Base-by-base conservation (phyloP, 2,888 invertebrate species). In the Vannuccia rotundouncinata region DNA sequence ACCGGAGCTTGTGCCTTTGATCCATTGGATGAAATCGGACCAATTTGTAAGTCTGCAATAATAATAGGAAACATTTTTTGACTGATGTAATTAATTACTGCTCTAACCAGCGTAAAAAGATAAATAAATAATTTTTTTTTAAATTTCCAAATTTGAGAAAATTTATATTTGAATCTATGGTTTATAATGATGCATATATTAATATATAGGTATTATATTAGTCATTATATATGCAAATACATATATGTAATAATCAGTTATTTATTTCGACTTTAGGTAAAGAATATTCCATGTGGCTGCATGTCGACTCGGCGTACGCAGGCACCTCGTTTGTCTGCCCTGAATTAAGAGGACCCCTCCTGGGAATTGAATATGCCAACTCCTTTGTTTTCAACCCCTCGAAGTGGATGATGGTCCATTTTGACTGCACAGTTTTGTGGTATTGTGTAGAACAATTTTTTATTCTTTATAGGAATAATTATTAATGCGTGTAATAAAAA, bases 391-490 rank as follows among this genome's bases (percentile, higher is more conserved):
- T 98, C 88, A 99, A 99, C 89, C 95, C 98, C 0, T 96, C 96
- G 81, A 99, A 99, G 88, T 98, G 98, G 95, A 89, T 99, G 87
- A 94, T 99, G 95, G 94, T 98, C 5, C 95, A 98, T 88, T 99
- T 99, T 84, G 99, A 99, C 88, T 99, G 98, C 86, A 97, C 98
- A 0, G 95, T 95, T 0, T 93, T 99, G 94, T 99, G 98, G 96
- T n/a, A n/a, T n/a, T n/a, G n/a, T n/a, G n/a, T n/a, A n/a, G n/a
- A n/a, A n/a, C n/a, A n/a, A n/a, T n/a, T n/a, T n/a, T n/a, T n/a
- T n/a, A n/a, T n/a, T n/a, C n/a, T n/a, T n/a, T n/a, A n/a, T n/a
- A n/a, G n/a, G n/a, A n/a, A n/a, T n/a, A n/a, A n/a, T n/a, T n/a
- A n/a, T n/a, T n/a, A n/a, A n/a, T n/a, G n/a, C n/a, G n/a, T n/a